Evolutionary conservation across 1,140 invertebrate genomes (phyloP).

Genomic region (Caerostris extrusa): DNA sequence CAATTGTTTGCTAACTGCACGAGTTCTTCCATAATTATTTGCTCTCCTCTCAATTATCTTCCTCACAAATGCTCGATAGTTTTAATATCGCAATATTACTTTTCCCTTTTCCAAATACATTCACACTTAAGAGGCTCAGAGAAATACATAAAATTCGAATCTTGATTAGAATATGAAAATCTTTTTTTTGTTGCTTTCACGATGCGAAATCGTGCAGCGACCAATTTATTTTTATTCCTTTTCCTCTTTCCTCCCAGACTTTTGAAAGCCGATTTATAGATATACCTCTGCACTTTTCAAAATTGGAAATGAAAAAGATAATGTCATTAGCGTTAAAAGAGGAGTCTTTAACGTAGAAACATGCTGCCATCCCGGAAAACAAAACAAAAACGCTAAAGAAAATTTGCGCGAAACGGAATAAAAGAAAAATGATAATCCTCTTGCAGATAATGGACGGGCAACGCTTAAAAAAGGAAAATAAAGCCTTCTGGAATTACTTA

Average conservation of each 20-base stretch:
- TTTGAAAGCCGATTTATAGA: constrained; percentile 38
- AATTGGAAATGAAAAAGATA: constrained; percentile 58
- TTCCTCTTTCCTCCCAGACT: not conserved
- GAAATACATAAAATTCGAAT: not conserved
- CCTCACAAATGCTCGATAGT: not conserved
- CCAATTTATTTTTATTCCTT: constrained; percentile 40
- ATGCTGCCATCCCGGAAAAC: constrained; percentile 15
- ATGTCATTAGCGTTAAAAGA: constrained; percentile 56
- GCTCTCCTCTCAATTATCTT: not conserved
- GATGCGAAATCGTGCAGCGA: not conserved
- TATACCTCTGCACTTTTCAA: constrained; percentile 31
- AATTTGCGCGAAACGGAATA: not conserved
- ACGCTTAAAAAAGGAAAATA: constrained; percentile 53
- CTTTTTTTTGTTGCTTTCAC: not conserved
- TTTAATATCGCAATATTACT: not conserved
- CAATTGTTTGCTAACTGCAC: not conserved
- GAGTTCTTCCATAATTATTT: not conserved
- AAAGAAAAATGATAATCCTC: constrained; percentile 53
- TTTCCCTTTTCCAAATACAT: not conserved
- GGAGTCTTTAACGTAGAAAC: constrained; percentile 27
- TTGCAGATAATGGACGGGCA: constrained; percentile 39
- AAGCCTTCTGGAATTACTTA: constrained; percentile 55
- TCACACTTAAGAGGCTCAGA: not conserved
- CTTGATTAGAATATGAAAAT: not conserved
- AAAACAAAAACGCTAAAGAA: constrained; percentile 26